Evolutionary conservation across 2,113 vertebrate species (phyloP), one percentile per base, ranked within the genome.

Genomic region (Cebus imitator): DNA sequence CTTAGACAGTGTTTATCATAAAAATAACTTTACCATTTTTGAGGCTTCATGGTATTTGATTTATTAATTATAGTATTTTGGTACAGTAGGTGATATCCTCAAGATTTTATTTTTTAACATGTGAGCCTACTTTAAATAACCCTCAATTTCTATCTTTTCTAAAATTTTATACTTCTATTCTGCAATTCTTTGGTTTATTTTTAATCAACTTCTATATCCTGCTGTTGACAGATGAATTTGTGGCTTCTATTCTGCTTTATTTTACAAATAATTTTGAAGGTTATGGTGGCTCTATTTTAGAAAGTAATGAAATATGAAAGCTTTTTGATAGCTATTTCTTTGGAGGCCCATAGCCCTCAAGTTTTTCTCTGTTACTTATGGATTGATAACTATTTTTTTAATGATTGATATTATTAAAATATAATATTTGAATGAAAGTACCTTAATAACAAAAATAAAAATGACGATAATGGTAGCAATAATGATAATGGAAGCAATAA

Each of bases 91-190:
- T 76, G 4, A 58, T 81, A 80, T 32, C 25, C 25, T 86, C 21
- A 82, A 50, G 55, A 93, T 85, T 81, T 93, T 81, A 73, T 90
- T 94, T 91, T 40, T n/a, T 55, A 75, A 35, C 85, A 66, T n/a
- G 13, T 35, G 17, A 90, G 58, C 35, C 10, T 57, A 86, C 32
- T 73, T 88, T 43, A 86, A 92, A 61, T 81, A 17, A 10, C 2
- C 17, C 27, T 14, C 40, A 25, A 86, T 78, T 89, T 58, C 50
- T 89, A 68, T 40, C 78, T 68, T 68, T 84, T 88, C 23, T 66
- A 21, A 87, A 68, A 16, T 35, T 27, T 14, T 68, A 43, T 50
- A 55, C 2, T 85, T 72, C 16, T 70, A 81, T 58, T 40, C 35
- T 83, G 14, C 50, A 73, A 78, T 48, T 91, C 3, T 82, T 94